These are phyloP conservation scores for Mustela nigripes DNA, from an alignment of 2,113 vertebrate species.

Conservation along the genomic window DNA sequence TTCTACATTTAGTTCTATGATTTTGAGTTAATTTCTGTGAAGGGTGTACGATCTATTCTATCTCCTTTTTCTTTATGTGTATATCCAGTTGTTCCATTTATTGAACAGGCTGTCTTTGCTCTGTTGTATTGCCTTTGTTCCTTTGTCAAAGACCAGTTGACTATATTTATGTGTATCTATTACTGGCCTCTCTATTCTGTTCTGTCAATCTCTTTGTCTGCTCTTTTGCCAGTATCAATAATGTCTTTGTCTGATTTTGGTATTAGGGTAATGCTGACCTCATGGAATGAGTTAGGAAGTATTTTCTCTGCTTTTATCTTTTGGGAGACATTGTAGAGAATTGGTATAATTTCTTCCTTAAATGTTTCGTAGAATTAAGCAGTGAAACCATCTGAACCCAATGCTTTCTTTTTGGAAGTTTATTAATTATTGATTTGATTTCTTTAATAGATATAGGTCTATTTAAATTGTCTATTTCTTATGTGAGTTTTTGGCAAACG, in stretches of 20 bases:
- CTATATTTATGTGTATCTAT: neutral
- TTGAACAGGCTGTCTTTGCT: neutral
- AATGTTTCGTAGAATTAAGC: neutral
- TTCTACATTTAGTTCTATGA: neutral
- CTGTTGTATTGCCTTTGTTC: neutral
- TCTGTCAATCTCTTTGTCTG: neutral
- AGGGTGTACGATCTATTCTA: neutral
- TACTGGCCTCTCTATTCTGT: neutral
- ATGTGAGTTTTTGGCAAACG: neutral
- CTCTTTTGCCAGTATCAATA: neutral
- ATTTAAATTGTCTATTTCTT: neutral
- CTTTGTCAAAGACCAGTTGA: slow-evolving; percentile 10
- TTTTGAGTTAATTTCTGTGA: neutral
- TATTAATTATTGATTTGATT: neutral
- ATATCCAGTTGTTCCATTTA: neutral
- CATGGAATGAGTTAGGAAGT: neutral
- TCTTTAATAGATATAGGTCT: neutral
- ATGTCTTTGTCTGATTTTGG: neutral
- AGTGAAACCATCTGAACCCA: neutral
- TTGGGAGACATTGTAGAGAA: neutral
- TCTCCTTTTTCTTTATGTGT: neutral
- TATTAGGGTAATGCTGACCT: neutral
- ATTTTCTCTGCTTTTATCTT: neutral
- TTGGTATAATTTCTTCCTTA: neutral
- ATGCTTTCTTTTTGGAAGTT: neutral